Evolutionary conservation across 2,888 invertebrate genomes (phyloP).

Genomic region (Diplazon laetatorius): DNA sequence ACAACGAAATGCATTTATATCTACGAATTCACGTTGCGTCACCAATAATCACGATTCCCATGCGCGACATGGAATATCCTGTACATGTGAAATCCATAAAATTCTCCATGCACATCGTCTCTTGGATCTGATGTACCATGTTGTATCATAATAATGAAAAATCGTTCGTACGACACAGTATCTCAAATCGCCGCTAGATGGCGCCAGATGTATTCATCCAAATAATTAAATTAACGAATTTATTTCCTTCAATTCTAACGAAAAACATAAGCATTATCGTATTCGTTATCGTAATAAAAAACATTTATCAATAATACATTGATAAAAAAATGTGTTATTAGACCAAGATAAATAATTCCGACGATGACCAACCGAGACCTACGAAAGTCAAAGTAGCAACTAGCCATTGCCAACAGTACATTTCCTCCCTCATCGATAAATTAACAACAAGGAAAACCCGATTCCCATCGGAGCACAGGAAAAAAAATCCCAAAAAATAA

Average conservation of each 20-base stretch:
- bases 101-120: not conserved
- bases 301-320: not conserved
- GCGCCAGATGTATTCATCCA: not conserved
- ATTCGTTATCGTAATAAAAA: not conserved
- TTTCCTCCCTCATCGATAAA: no score
- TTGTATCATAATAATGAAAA: not conserved
- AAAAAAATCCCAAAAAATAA: no score
- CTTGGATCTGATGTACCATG: no score
- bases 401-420: not conserved
- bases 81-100: not conserved
- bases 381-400: slow-evolving; percentile 37
- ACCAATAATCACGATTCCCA: no score
- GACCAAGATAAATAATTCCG: slow-evolving; percentile 17
- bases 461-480: no score
- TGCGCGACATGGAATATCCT: no score
- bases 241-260: no score
- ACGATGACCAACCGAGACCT: slow-evolving; percentile 26
- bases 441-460: no score
- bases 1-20: no score
- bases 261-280: not conserved
- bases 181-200: not conserved
- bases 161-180: not conserved
- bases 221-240: not conserved
- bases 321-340: slow-evolving; percentile 19
- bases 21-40: no score